Percentiles rank a stretch among this genome's conserved stretches.
phyloP scores from a whole-genome alignment of 1,140 invertebrate genomes.

The Epicauta chinensis region DNA sequence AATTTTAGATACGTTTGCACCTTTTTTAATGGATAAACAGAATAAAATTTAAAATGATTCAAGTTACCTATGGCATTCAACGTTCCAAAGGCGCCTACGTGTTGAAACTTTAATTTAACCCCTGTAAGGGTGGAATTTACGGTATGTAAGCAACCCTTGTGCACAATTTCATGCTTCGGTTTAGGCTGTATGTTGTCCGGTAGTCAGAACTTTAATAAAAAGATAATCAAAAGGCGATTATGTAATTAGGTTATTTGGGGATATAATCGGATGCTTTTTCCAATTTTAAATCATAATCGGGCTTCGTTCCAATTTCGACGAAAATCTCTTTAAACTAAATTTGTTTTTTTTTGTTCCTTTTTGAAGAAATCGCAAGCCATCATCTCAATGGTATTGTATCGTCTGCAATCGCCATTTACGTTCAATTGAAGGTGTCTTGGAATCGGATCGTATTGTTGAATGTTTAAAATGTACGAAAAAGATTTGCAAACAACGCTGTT shows the following conservation, averaged over 20 bases:
- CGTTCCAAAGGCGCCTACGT: too few relatives aligned
- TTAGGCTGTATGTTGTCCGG: too few relatives aligned
- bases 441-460: constrained; percentile 19
- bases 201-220: background rate
- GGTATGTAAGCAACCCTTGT: too few relatives aligned
- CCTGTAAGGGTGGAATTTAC: too few relatives aligned
- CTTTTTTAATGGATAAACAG: too few relatives aligned
- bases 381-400: constrained; percentile 34
- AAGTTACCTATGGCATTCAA: too few relatives aligned
- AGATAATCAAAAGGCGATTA: background rate
- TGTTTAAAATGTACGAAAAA: constrained; percentile 34
- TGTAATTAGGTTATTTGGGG: background rate
- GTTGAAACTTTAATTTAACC: too few relatives aligned
- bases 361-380: constrained; percentile 27
- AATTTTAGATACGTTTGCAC: too few relatives aligned
- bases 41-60: too few relatives aligned
- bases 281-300: background rate
- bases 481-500: constrained; percentile 33
- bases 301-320: too few relatives aligned
- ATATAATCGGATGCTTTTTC: background rate
- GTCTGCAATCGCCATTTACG: constrained; percentile 35
- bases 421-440: constrained; percentile 30
- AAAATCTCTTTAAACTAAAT: background rate
- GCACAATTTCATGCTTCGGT: too few relatives aligned
- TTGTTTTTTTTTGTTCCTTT: too few relatives aligned